phyloP scores from a whole-genome alignment of 1,140 invertebrate species.

The Drosophila parvula region DNA sequence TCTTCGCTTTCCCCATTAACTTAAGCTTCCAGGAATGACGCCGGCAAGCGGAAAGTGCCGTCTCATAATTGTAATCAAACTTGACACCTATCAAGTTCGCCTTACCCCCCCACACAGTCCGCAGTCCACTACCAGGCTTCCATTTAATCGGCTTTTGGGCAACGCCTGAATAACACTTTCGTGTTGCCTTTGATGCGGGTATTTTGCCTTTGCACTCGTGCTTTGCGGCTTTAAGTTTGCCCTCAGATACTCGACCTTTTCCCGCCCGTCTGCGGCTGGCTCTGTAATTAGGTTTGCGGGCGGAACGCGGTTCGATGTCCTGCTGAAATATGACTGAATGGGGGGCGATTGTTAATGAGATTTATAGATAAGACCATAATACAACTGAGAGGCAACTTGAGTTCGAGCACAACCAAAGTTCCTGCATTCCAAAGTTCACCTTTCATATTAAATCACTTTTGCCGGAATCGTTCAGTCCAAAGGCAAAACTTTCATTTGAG shows the following conservation, averaged over 20 bases:
- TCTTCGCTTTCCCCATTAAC: slow-evolving; percentile 14
- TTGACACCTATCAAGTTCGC: slow-evolving; percentile 54
- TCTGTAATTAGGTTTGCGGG: slow-evolving; percentile 69
- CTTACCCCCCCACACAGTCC: background rate
- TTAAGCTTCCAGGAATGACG: slow-evolving; percentile 6
- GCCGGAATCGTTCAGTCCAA: slow-evolving; percentile 6
- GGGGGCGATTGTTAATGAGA: slow-evolving; percentile 21
- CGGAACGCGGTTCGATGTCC: slow-evolving; percentile 31
- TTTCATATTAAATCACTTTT: slow-evolving; percentile 20
- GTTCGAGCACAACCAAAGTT: slow-evolving; percentile 9
- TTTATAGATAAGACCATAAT: slow-evolving; percentile 7
- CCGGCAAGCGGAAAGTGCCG: slow-evolving; percentile 50
- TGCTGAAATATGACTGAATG: slow-evolving; percentile 20
- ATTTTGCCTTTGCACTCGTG: slow-evolving; percentile 45
- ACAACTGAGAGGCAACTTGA: background rate
- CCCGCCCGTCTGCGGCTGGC: slow-evolving; percentile 37
- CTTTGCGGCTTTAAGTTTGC: slow-evolving; percentile 51
- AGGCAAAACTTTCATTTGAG: slow-evolving; percentile 26
- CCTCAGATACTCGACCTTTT: slow-evolving; percentile 29
- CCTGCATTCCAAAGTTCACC: slow-evolving; percentile 13
- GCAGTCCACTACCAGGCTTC: slow-evolving; percentile 1
- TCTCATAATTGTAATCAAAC: slow-evolving; percentile 78
- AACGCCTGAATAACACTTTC: slow-evolving; percentile 54
- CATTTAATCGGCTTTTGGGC: slow-evolving; percentile 68
- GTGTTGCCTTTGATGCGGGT: slow-evolving; percentile 49